Evolutionary conservation across 1,140 invertebrate genomes (phyloP).

Genomic region (Laodelphax striatellus): DNA sequence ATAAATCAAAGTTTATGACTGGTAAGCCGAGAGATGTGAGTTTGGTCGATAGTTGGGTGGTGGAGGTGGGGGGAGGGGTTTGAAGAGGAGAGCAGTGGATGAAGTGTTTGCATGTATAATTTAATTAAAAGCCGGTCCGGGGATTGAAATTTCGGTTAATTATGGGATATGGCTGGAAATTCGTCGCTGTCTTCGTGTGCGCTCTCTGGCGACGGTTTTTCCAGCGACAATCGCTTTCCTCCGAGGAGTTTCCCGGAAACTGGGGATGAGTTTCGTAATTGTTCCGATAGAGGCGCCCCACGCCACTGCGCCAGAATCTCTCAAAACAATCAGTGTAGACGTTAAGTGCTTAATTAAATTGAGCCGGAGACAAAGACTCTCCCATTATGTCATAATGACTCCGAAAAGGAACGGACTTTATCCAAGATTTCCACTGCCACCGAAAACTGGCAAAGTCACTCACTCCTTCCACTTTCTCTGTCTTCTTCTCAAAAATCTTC

Average conservation of each 20-base stretch:
- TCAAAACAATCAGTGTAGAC: slow-evolving; percentile 1
- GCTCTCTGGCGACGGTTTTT: too few species aligned
- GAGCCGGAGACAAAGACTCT: not conserved
- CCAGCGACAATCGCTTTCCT: too few species aligned
- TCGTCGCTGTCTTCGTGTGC: not conserved
- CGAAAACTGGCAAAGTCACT: too few species aligned
- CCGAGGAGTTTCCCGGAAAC: too few species aligned
- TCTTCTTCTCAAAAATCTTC: too few species aligned
- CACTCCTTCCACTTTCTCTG: too few species aligned
- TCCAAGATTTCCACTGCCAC: too few species aligned
- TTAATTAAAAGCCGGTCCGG: not conserved
- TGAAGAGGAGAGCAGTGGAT: not conserved
- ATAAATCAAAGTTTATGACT: too few species aligned
- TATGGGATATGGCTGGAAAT: not conserved
- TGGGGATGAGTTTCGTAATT: too few species aligned
- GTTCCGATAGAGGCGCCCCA: too few species aligned
- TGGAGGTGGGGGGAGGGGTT: not conserved
- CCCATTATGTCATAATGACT: not conserved
- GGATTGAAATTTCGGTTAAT: not conserved
- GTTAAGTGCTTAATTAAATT: slow-evolving; percentile 1
- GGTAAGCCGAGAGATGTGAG: too few species aligned
- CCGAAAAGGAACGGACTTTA: too few species aligned
- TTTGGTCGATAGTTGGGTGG: not conserved
- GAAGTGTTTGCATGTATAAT: not conserved
- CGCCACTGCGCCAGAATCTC: not conserved